A percentile compares a stretch with the other conserved stretches of the same genome.
phyloP scores from a whole-genome alignment of 35 echinoderm and acorn worm species.

The Lytechinus pictus region DNA sequence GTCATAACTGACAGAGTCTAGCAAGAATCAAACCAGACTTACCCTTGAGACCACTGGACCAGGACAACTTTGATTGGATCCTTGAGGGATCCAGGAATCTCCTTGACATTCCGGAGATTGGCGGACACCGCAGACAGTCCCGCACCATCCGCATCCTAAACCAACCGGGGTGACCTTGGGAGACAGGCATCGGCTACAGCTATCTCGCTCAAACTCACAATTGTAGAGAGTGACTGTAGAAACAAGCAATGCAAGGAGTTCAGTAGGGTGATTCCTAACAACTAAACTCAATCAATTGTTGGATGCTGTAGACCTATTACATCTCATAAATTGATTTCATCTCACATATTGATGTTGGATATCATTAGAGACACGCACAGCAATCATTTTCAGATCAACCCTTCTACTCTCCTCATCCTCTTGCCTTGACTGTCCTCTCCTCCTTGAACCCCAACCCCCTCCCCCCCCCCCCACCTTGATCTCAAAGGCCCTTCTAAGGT shows the following conservation, averaged over 20 bases:
- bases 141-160: slow-evolving; percentile 72
- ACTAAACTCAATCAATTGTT: no score
- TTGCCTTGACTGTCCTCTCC: no score
- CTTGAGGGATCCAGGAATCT: slow-evolving; percentile 21
- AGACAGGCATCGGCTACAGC: slow-evolving; percentile 70
- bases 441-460: no score
- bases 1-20: background rate
- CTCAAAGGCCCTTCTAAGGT: no score
- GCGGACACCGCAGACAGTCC: background rate
- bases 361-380: no score
- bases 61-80: background rate
- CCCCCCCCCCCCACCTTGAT: no score
- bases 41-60: slow-evolving; percentile 26
- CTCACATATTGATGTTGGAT: no score
- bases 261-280: no score
- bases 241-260: background rate
- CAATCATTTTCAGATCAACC: no score
- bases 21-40: background rate
- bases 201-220: slow-evolving; percentile 60
- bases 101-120: background rate
- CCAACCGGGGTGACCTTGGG: slow-evolving; percentile 22
- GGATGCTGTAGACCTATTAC: no score
- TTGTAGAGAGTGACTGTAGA: slow-evolving; percentile 72
- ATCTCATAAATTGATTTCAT: no score
- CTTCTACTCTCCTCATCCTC: no score